Evolutionary conservation across 2,797 vertebrate genomes (phyloP), one percentile per base, ranked within the genome.

Genomic region (Coregonus ussuriensis): DNA sequence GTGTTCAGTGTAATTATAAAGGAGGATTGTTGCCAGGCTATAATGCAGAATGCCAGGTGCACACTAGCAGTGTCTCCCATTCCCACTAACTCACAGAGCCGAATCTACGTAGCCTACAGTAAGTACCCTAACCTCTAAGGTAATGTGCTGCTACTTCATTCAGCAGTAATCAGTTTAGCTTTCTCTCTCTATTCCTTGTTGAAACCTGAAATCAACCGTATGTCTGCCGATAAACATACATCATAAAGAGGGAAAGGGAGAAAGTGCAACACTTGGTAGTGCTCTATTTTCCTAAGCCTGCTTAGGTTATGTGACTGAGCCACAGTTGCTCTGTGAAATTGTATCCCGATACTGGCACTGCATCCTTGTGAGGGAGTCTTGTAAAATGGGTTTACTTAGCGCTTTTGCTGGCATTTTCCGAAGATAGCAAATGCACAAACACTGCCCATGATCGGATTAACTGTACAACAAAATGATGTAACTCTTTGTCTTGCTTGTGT

Each of bases 361-460:
- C 88, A 89, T 92, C 92, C 90, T 87, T 94, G 93, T 93, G 92
- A 93, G 93, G 93, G 93, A 94, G 94, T 95, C 93, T 94, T 93
- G 93, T 94, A 93, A 93, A 95, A 95, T 93, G 94, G 92, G 93
- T 94, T 95, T 94, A 93, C 94, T 95, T 95, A 93, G 92, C 93
- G 92, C 93, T 91, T 95, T 93, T 93, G 91, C 93, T 91, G 92
- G 93, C 93, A 87, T 95, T 94, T 92, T 93, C 94, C 90, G 90
- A 94, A 95, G 93, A 94, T 94, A 94, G 93, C 92, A 90, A 92
- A 93, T 90, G 91, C 91, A 93, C 93, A 94, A 93, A 94, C 92
- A 92, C 90, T 91, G 93, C 89, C 92, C 93, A 88, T 94, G 93
- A 95, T 95, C 91, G 94, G 95, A 95, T 95, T 95, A 95, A 88